A percentile compares a stretch with the other conserved stretches of the same genome.
phyloP scores from a whole-genome alignment of 92 coral and sea anemone species.

The Plumapathes pennacea region DNA sequence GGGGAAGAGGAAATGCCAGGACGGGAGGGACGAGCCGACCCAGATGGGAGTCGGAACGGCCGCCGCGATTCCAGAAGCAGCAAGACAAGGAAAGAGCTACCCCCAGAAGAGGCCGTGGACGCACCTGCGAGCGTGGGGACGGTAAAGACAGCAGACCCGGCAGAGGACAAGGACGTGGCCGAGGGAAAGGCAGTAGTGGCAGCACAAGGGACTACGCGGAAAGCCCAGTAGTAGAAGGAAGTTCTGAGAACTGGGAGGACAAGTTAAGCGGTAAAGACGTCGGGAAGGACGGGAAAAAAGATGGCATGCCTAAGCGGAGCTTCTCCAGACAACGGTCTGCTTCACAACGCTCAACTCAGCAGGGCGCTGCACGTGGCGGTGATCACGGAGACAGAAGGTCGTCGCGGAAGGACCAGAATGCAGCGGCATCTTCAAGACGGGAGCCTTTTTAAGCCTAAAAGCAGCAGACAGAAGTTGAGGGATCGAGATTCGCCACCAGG shows the following conservation, averaged over 20 bases:
- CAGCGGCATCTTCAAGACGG: constrained; percentile 64
- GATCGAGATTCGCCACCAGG: constrained; percentile 84
- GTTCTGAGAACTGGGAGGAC: constrained; percentile 95
- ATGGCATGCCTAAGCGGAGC: constrained; percentile 22
- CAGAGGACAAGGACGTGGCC: constrained; percentile 68
- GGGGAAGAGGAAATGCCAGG: too few relatives aligned
- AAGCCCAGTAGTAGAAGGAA: constrained; percentile 44
- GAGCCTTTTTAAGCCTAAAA: constrained; percentile 99
- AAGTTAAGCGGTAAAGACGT: constrained; percentile 29
- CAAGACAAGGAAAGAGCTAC: constrained; percentile 79
- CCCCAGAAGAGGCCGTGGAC: constrained; percentile 58
- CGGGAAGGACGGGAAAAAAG: too few relatives aligned
- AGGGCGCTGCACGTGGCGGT: too few relatives aligned
- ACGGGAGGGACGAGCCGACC: constrained; percentile 64
- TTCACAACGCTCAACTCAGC: constrained; percentile 20
- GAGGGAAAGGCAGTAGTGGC: constrained; percentile 63
- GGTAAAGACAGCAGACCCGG: constrained; percentile 49
- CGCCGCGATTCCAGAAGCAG: constrained; percentile 97
- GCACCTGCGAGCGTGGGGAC: constrained; percentile 49
- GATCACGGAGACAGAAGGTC: too few relatives aligned
- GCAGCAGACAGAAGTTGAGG: constrained; percentile 99
- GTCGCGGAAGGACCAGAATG: constrained; percentile 25
- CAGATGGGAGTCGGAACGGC: constrained; percentile 79
- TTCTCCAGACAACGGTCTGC: constrained; percentile 20
- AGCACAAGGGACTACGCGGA: constrained; percentile 34